These are phyloP conservation scores for Corydoras sp. DNA, from an alignment of 2,113 vertebrate species.

Conservation along the genomic window DNA sequence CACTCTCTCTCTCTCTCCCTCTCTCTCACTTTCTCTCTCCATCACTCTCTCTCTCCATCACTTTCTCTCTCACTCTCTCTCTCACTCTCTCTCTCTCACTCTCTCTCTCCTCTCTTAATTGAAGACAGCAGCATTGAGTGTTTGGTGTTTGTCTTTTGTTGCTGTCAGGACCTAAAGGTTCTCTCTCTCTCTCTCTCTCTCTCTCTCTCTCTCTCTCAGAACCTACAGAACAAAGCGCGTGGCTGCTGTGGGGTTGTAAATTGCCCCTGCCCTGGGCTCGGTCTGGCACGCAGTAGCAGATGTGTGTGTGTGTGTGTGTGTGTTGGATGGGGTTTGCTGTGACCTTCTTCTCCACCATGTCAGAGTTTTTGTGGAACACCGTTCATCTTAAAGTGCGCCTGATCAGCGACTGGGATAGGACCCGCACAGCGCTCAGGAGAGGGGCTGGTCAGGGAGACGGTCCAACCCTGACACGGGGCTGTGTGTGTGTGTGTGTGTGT, in stretches of 20 bases:
- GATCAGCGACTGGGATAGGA: neutral
- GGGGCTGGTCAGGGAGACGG: too few relatives aligned
- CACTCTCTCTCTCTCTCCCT: constrained; percentile 4
- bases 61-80: too few relatives aligned
- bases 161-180: constrained; percentile 35
- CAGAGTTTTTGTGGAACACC: constrained; percentile 17
- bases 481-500: neutral
- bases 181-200: constrained; percentile 20
- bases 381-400: constrained; percentile 1
- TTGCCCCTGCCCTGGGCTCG: constrained; percentile 16
- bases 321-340: constrained; percentile 27
- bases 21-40: neutral
- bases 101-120: neutral
- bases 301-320: constrained; percentile 38
- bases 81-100: too few relatives aligned
- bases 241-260: constrained; percentile 26
- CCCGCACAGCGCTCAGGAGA: too few relatives aligned
- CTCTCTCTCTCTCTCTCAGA: constrained; percentile 15
- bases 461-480: too few relatives aligned
- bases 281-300: constrained; percentile 55
- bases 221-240: constrained; percentile 41
- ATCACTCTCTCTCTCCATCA: too few relatives aligned
- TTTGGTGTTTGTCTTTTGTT: constrained; percentile 43
- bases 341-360: neutral
- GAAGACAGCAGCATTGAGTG: constrained; percentile 15